phyloP scores from a whole-genome alignment of 1,140 invertebrate genomes.

The Rhizoglyphus robini region DNA sequence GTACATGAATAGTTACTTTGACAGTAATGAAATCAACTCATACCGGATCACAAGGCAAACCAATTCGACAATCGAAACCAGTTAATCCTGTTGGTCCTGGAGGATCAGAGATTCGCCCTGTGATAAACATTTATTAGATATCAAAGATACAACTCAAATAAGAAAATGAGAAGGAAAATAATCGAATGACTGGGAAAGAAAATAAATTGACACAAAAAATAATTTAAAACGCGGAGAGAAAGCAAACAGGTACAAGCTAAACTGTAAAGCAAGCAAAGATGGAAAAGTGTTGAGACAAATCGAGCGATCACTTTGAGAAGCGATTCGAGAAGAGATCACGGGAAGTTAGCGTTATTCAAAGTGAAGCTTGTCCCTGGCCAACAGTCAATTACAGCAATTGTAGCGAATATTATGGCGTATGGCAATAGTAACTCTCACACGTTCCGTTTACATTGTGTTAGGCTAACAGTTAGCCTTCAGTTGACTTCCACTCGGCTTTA shows the following conservation, averaged over 20 bases:
- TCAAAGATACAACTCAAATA: not conserved
- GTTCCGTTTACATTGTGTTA: too few relatives aligned
- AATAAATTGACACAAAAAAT: constrained; percentile 21
- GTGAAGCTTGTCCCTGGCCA: constrained; percentile 27
- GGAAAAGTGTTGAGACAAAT: constrained; percentile 7
- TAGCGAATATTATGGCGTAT: too few relatives aligned
- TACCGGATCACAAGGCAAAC: constrained; percentile 27
- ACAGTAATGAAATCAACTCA: constrained; percentile 20
- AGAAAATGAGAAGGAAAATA: not conserved
- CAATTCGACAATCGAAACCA: constrained; percentile 58
- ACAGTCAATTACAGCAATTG: too few relatives aligned
- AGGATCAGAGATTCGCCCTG: constrained; percentile 66
- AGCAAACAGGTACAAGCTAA: constrained; percentile 19
- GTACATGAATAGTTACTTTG: constrained; percentile 6
- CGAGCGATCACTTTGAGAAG: constrained; percentile 30
- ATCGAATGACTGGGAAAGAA: not conserved
- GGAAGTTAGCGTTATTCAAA: constrained; percentile 28
- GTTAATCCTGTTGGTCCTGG: constrained; percentile 62
- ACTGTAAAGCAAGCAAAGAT: not conserved
- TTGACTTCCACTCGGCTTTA: too few relatives aligned
- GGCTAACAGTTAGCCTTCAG: too few relatives aligned
- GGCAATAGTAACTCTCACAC: too few relatives aligned
- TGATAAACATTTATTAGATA: constrained; percentile 5
- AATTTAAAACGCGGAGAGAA: constrained; percentile 21
- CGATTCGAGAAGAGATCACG: constrained; percentile 28